Evolutionary conservation across 1,140 invertebrate species (phyloP), one percentile per base, ranked within the genome.

Genomic region (Heliconius hewitsoni): DNA sequence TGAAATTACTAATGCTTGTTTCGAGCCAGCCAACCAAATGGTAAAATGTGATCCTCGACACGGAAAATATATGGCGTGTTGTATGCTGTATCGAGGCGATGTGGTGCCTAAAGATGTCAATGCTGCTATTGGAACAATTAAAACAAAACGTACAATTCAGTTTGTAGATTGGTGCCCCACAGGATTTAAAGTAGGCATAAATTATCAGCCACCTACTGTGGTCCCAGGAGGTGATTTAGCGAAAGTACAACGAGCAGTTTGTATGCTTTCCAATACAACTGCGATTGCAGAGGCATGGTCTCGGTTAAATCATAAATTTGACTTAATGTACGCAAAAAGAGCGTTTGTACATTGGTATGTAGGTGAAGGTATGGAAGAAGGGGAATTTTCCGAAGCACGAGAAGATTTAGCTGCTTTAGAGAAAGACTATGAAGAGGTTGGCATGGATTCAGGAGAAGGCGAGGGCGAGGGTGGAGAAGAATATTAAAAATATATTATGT

Each of bases 161-260:
- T 98, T 98, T 90, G 98, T 98, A 16, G 98, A 98, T 93, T 98
- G 98, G 98, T 98, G 97, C 93, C 97, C 97, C 55, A 98, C 98
- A 85, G 97, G 97, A 96, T 98, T 79, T 96, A 97, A 93, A 95
- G 96, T 97, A 13, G 97, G 97, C 50, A 97, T 97, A 85, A 97
- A 97, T 91, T 97, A 97, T 89, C 97, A 97, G 90, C 96, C 96
- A 66, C 97, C 97, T 23, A 97, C 97, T 77, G 97, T 97, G 34
- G 97, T 98, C 39, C 97, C 97, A 34, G 97, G 97, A n/a, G 97
- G 97, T 70, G 97, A 98, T 93, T 92, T 98, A 91, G 97, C 95
- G 84, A 97, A 95, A 95, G 97, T 95, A 78, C 97, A 96, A 95
- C 96, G 97, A 76, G 97, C 97, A 9, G 97, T 98, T 6, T 98